A percentile compares a stretch with the other conserved stretches of the same genome.
Conservation (phyloP, 2,797 vertebrate genomes). For the Melanotaenia maccullochi region DNA sequence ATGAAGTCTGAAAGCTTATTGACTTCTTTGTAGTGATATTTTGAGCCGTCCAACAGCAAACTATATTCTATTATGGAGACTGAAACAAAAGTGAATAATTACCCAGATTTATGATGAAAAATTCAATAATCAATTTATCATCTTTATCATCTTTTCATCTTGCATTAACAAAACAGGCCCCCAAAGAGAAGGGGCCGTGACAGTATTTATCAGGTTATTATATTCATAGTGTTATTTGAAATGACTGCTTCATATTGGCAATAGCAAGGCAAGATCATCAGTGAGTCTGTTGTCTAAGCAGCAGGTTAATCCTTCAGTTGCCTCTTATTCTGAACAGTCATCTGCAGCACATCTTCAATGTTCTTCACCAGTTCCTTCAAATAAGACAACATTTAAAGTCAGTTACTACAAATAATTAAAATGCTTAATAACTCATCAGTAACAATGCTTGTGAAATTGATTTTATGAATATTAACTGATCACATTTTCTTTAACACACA, state of each 20-base stretch:
- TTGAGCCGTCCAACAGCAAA: neutral
- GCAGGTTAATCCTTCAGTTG: conserved; percentile 49
- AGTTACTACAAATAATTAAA: too few relatives aligned
- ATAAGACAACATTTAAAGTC: conserved; percentile 2
- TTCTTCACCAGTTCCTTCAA: conserved; percentile 80
- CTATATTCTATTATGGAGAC: neutral
- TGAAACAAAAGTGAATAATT: neutral
- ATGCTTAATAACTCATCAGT: neutral
- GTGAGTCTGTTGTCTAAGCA: conserved; percentile 27
- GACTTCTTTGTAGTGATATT: conserved; percentile 3
- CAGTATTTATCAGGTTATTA: conserved; percentile 5
- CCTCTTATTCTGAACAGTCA: conserved; percentile 83
- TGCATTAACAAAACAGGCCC: too few relatives aligned
- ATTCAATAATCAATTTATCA: neutral
- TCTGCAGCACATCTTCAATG: conserved; percentile 84
- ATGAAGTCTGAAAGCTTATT: neutral
- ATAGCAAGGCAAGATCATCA: conserved; percentile 1
- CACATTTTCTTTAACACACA: conserved; percentile 11
- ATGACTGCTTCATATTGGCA: conserved; percentile 11
- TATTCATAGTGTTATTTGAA: conserved; percentile 2
- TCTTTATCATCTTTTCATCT: too few relatives aligned
- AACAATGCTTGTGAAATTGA: neutral
- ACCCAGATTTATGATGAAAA: conserved; percentile 1
- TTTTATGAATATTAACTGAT: neutral
- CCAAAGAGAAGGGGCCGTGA: too few relatives aligned